Percentiles rank a stretch among this genome's conserved stretches.
Conservation (phyloP, 2,113 vertebrate genomes). For the Ginglymostoma cirratum region DNA sequence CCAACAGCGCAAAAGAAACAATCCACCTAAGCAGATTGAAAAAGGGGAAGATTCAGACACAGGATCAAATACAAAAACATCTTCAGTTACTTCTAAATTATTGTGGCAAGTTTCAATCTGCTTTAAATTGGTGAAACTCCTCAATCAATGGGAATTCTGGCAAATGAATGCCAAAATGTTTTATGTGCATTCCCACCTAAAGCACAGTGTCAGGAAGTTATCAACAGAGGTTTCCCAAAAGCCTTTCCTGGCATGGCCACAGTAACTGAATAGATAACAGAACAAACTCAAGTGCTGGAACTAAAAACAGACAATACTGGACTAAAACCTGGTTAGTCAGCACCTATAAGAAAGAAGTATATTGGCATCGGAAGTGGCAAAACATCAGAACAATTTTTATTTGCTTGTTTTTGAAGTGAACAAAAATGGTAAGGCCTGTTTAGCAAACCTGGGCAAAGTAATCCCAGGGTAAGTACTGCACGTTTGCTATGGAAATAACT, state of each 20-base stretch:
- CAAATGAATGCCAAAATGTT: neutral
- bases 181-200: neutral
- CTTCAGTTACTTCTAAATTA: conserved; percentile 1
- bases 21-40: neutral
- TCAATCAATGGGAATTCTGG: neutral
- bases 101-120: neutral
- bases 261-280: neutral
- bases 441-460: neutral
- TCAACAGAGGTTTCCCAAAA: neutral
- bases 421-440: neutral
- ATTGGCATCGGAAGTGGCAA: neutral
- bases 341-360: neutral
- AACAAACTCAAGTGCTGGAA: neutral
- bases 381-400: neutral
- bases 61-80: neutral
- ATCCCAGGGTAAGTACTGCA: too few relatives aligned
- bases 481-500: too few relatives aligned
- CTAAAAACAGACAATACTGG: neutral
- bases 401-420: neutral
- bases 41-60: neutral
- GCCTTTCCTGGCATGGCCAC: too few relatives aligned
- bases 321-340: neutral
- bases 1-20: neutral
- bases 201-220: neutral
- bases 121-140: neutral